Evolutionary conservation across 2,113 vertebrate species (phyloP).

Genomic region (Apodemus sylvaticus): DNA sequence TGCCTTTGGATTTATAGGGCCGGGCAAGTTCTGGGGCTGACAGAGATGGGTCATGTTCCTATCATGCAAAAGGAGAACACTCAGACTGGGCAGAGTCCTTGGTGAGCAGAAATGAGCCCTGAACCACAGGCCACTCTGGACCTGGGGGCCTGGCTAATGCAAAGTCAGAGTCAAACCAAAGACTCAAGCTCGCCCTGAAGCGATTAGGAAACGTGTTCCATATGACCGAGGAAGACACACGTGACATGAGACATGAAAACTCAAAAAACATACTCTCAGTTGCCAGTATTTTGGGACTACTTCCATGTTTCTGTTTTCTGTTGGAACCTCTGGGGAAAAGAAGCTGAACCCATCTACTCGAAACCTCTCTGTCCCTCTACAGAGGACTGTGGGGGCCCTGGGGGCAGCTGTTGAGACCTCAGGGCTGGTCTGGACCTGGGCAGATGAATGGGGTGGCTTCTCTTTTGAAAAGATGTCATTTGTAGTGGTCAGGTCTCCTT

Average conservation of each 20-base stretch:
- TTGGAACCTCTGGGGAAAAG: neutral
- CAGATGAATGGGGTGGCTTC: neutral
- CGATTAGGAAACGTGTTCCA: neutral
- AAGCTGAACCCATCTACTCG: neutral
- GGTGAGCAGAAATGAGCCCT: conserved; percentile 23
- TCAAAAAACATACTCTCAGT: neutral
- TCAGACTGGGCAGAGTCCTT: neutral
- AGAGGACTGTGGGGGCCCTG: rapidly evolving
- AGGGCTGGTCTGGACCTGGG: neutral
- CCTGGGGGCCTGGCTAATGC: neutral
- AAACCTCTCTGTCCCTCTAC: neutral
- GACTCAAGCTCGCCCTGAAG: neutral
- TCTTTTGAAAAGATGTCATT: neutral
- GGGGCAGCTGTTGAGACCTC: neutral
- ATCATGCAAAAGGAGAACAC: neutral
- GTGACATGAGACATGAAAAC: neutral
- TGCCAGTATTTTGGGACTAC: conserved; percentile 13
- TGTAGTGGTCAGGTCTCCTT: neutral
- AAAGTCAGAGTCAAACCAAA: conserved; percentile 25
- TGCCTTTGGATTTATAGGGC: conserved; percentile 1
- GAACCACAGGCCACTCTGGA: neutral
- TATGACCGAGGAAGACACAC: neutral
- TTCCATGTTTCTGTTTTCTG: neutral
- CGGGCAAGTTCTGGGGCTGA: neutral
- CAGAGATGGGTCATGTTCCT: neutral